These are phyloP conservation scores for Corydoras maculifer DNA, from an alignment of 2,113 vertebrate genomes.

Conservation along the genomic window DNA sequence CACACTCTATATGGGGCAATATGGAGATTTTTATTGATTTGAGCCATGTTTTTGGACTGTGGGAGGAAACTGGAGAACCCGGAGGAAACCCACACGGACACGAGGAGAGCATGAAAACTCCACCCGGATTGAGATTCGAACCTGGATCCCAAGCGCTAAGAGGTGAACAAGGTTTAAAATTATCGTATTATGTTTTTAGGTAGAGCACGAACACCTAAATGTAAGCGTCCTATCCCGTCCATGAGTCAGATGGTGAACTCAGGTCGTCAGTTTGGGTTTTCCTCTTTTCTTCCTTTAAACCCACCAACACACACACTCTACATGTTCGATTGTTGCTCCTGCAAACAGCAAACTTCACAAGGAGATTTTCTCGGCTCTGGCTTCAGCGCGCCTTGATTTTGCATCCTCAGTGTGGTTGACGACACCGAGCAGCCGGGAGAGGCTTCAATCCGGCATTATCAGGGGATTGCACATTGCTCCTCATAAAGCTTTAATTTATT, in stretches of 20 bases:
- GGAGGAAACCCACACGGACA: no score
- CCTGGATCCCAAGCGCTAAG: no score
- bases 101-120: no score
- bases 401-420: constrained; percentile 47
- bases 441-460: constrained; percentile 73
- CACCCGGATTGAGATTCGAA: no score
- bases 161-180: no score
- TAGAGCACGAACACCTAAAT: no score
- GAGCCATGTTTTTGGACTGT: no score
- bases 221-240: no score
- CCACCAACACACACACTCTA: constrained; percentile 2
- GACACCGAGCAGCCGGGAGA: constrained; percentile 61
- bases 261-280: not conserved
- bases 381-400: constrained; percentile 34
- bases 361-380: constrained; percentile 44
- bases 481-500: constrained; percentile 78
- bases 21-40: no score
- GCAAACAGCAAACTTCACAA: constrained; percentile 27
- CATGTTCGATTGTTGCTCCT: constrained; percentile 14
- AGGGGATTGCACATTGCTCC: constrained; percentile 71
- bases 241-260: not conserved
- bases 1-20: no score
- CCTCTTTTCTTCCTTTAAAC: not conserved
- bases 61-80: no score
- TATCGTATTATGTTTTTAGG: no score